Evolutionary conservation across 35 echinoderm and acorn worm species (phyloP), one percentile per base, ranked within the genome.

Genomic region (Eucidaris tribuloides): DNA sequence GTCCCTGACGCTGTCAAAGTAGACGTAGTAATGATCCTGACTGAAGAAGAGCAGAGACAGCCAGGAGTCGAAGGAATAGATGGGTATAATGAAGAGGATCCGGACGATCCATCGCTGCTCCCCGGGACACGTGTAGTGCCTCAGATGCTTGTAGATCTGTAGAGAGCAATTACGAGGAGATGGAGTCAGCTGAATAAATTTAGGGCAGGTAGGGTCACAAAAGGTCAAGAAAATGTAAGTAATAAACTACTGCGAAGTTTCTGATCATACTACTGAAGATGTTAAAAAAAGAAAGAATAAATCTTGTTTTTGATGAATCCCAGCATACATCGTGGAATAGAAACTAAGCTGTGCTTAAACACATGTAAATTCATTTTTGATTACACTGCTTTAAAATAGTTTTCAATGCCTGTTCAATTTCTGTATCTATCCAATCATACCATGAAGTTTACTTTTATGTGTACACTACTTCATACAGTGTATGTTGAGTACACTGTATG

Each of bases 1-100:
- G 78, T 97, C 94, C 91, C 94, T 79, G 66, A 97, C 85, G 81
- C 89, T 97, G 74, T 92, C 82, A 84, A 97, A 97, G 76, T 97
- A 97, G 40, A 97, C 94, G 74, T 97, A 97, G 62, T 97, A 97
- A 83, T 97, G 89, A 48, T 97, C 89, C 78, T 92, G 91, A 76
- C 94, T 91, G 72, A 97, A 84, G 50, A 97, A 91, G 24, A 97
- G 81, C 9, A 97, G 65, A 37, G 84, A 84, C 0, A 97, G 80
- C 94, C 94, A 97, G 30, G 94, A 97, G 25, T 91, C 89, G 61
- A 97, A 97, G 82, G 94, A 90, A 79, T 97, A 97, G 81, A 97
- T 97, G 34, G 94, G 94, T 65, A 97, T 87, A 32, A 97, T 92
- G 89, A 97, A 97, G 50, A 97, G 81, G 49, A 97, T 97, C 36